A percentile compares a stretch with the other conserved stretches of the same genome.
phyloP scores from a whole-genome alignment of 2,113 vertebrate species.

The Beaufortia kweichowensis region DNA sequence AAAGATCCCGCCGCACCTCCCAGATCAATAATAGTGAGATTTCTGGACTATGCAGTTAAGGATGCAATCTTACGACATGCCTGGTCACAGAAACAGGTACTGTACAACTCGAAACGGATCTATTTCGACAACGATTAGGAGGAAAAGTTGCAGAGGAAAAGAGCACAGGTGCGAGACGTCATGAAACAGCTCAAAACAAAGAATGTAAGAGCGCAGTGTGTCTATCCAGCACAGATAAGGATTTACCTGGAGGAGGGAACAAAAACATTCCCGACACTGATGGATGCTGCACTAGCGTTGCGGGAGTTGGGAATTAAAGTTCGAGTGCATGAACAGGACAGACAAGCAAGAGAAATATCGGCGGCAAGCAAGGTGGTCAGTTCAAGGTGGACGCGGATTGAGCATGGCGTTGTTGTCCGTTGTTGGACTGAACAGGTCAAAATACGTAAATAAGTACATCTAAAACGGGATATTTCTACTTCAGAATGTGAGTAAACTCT shows the following conservation, averaged over 20 bases:
- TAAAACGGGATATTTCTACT: neutral
- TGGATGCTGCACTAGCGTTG: neutral
- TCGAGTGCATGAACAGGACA: neutral
- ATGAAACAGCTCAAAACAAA: neutral
- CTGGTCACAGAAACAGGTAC: neutral
- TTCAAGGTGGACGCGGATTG: too few relatives aligned
- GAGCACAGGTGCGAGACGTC: neutral
- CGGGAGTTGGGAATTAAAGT: neutral
- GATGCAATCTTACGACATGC: neutral
- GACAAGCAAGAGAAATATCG: neutral
- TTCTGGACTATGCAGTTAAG: neutral
- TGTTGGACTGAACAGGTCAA: too few relatives aligned
- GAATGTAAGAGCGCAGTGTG: neutral
- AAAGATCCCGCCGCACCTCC: neutral
- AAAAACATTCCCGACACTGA: neutral
- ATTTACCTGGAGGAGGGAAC: neutral
- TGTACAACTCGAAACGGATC: neutral
- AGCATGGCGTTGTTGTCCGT: too few relatives aligned
- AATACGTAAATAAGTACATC: neutral
- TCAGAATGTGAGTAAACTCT: neutral
- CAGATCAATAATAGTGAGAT: neutral
- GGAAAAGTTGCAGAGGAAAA: conserved; percentile 4
- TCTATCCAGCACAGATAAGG: neutral
- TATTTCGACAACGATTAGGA: neutral
- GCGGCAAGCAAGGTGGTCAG: neutral